These are phyloP conservation scores for Sceloporus tristichus DNA, from an alignment of 2,113 vertebrate genomes.

Conservation along the genomic window DNA sequence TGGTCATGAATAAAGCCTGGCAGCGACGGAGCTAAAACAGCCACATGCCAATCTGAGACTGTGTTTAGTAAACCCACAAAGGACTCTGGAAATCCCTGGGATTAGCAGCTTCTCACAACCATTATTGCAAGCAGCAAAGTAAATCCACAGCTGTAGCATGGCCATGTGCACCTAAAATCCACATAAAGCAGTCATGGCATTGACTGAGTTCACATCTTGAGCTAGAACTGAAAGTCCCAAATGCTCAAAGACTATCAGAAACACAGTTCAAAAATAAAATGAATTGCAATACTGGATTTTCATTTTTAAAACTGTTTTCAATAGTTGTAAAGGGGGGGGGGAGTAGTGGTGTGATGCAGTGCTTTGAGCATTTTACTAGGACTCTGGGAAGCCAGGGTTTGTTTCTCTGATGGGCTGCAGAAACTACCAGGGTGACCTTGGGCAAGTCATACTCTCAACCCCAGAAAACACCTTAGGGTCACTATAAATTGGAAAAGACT, in stretches of 20 bases:
- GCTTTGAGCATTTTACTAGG: no score
- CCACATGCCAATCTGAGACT: constrained; percentile 49
- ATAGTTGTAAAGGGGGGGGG: no score
- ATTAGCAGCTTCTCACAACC: constrained; percentile 70
- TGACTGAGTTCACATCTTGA: constrained; percentile 59
- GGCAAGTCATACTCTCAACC: no score
- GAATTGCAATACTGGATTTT: constrained; percentile 31
- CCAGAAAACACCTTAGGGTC: no score
- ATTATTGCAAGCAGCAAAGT: constrained; percentile 66
- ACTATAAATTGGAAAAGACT: no score
- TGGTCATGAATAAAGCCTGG: constrained; percentile 47
- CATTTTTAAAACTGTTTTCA: constrained; percentile 5
- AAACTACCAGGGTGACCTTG: no score
- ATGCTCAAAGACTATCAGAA: background rate
- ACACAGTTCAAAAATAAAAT: constrained; percentile 59
- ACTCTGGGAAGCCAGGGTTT: no score
- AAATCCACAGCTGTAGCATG: constrained; percentile 67
- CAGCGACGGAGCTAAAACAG: constrained; percentile 42
- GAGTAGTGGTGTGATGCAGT: no score
- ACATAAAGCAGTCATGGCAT: constrained; percentile 55
- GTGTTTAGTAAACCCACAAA: constrained; percentile 51
- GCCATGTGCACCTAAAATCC: constrained; percentile 63
- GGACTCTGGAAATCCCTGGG: constrained; percentile 57
- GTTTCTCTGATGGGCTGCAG: no score
- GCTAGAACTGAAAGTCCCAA: constrained; percentile 41